Percentiles rank a stretch among this genome's conserved stretches.
Evolutionary conservation across 2,888 invertebrate species (phyloP).

Genomic region (Agriopis aurantiaria): DNA sequence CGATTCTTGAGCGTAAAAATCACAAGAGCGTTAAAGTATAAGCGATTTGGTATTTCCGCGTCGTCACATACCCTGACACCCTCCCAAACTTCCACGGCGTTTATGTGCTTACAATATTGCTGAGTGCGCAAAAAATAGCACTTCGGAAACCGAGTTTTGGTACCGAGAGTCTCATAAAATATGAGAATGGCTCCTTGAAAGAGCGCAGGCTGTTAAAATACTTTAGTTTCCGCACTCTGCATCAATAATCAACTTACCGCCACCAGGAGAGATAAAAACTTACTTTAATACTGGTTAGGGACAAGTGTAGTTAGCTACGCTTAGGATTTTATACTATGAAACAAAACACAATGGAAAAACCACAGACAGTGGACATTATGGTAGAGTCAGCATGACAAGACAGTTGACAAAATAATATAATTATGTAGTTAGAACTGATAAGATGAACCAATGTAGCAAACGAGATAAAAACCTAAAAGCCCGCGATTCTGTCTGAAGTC

Average conservation of each 20-base stretch:
- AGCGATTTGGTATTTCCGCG: neutral
- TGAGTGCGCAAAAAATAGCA: conserved; percentile 37
- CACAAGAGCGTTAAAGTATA: neutral
- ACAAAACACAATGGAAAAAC: too few species aligned
- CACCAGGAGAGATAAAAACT: neutral
- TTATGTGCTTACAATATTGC: conserved; percentile 41
- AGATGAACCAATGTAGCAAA: too few species aligned
- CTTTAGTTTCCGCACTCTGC: conserved; percentile 17
- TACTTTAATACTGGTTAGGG: neutral
- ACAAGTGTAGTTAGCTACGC: too few species aligned
- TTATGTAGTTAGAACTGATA: too few species aligned
- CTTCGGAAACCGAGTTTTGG: conserved; percentile 18
- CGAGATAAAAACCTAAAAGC: too few species aligned
- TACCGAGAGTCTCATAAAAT: conserved; percentile 21
- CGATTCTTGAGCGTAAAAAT: neutral
- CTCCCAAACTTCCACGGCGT: conserved; percentile 16
- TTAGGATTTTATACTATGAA: too few species aligned
- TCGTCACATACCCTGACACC: conserved; percentile 7
- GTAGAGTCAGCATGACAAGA: too few species aligned
- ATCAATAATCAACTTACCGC: conserved; percentile 3
- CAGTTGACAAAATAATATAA: too few species aligned
- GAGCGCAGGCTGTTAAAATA: conserved; percentile 11
- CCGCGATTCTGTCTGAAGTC: too few species aligned
- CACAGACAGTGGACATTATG: too few species aligned
- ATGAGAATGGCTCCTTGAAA: conserved; percentile 35